Evolutionary conservation across 2,888 invertebrate genomes (phyloP), one percentile per base, ranked within the genome.

Genomic region (Latrodectus hesperus): DNA sequence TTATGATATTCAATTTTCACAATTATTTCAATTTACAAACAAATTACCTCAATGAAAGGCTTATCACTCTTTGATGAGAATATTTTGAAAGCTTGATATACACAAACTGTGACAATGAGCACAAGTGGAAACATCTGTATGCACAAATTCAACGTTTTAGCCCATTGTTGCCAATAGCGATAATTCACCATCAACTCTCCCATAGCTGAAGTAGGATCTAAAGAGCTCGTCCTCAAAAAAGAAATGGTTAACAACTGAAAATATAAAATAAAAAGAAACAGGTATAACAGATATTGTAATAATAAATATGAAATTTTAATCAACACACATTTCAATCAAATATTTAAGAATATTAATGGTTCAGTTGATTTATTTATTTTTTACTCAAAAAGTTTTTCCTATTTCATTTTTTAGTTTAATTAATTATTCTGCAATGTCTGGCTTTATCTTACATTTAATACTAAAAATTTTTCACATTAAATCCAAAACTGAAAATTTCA

Each of bases 121-220:
- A 97, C 92, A 67, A 97, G 92, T 6, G 96, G 95, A 16, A 95
- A 93, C 85, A 97, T 94, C 91, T 97, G 97, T n/a, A 95, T 91
- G 74, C 95, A 92, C 1, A 96, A 95, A 0, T 96, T 97, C 38
- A 96, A 92, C 92, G 97, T 96, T 1, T 96, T 94, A 16, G 95
- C 94, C 96, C 96, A 96, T 55, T 95, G 93, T 0, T 95, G 94
- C 95, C 96, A 97, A 91, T 96, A 97, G 2, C 49, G 72, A 68
- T 90, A 90, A 52, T 89, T 78, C 26, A 86, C 89, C 81, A 80
- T 84, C 60, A 86, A 22, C 52, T 79, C 82, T 16, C 84, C 79
- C 85, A 78, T 86, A 4, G 83, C 26, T 17, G 79, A 86, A 11
- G 78, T 55, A 6, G 86, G 75, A 22, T 86, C 83, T 16, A 86